These are phyloP conservation scores for Sphenopsis melanotis DNA, from an alignment of 2,797 vertebrate species.

Conservation along the genomic window DNA sequence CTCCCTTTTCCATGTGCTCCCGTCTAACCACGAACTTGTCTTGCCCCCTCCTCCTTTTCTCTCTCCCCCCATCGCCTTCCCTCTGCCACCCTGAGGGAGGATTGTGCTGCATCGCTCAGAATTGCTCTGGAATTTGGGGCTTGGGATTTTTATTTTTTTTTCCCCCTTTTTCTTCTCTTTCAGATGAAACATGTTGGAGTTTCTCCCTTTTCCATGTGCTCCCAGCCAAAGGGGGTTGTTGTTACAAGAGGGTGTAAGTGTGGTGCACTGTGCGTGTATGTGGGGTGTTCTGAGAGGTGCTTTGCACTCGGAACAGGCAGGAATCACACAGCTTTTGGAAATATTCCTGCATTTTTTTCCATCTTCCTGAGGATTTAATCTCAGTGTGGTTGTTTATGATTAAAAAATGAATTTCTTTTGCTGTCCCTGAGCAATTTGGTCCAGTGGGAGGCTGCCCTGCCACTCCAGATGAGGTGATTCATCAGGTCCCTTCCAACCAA, in stretches of 20 bases:
- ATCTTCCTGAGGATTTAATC: neutral
- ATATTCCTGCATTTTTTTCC: neutral
- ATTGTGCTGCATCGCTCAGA: neutral
- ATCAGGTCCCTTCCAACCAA: neutral
- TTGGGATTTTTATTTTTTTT: neutral
- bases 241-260: neutral
- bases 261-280: accelerated
- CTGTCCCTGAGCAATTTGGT: neutral
- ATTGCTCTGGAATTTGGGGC: neutral
- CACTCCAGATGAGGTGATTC: neutral
- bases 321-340: neutral
- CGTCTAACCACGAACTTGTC: slow-evolving; percentile 15
- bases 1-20: neutral
- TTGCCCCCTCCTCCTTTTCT: neutral
- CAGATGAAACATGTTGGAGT: accelerated
- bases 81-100: neutral
- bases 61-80: neutral
- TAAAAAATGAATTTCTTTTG: neutral
- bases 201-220: neutral
- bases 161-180: neutral
- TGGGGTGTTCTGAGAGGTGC: neutral
- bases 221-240: neutral
- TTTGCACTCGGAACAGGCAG: neutral
- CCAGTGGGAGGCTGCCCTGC: neutral
- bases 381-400: accelerated